Conservation (phyloP, 2,113 vertebrate species). For the Strix uralensis region DNA sequence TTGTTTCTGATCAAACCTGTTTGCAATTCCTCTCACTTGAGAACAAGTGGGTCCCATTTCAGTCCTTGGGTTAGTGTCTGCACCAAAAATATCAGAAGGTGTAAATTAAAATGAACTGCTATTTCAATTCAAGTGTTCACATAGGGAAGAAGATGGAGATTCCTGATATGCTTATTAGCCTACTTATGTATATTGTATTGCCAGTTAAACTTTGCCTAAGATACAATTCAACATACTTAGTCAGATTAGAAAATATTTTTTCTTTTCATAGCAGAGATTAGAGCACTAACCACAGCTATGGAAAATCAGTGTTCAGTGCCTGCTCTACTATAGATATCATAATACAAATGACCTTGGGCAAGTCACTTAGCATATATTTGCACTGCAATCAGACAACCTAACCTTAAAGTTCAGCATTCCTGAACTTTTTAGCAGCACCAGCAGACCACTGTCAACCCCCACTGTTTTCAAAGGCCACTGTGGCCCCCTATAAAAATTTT, state of each 20-base stretch:
- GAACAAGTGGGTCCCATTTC: not conserved
- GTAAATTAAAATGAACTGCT: slow-evolving; percentile 37
- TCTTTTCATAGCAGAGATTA: slow-evolving; percentile 64
- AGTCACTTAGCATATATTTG: slow-evolving; percentile 70
- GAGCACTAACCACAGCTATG: slow-evolving; percentile 51
- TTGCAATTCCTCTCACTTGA: not conserved
- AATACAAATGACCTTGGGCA: slow-evolving; percentile 69
- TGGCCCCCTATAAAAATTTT: slow-evolving; percentile 26
- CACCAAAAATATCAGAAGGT: slow-evolving; percentile 1
- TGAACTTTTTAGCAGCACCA: slow-evolving; percentile 59
- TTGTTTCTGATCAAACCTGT: not conserved
- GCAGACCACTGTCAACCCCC: slow-evolving; percentile 47
- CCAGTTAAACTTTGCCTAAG: slow-evolving; percentile 62
- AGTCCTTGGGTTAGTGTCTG: not conserved
- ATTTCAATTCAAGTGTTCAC: slow-evolving; percentile 26
- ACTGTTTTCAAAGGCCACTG: slow-evolving; percentile 41
- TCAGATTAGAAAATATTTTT: slow-evolving; percentile 68
- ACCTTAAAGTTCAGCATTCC: slow-evolving; percentile 68
- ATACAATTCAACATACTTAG: slow-evolving; percentile 53
- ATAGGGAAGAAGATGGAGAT: slow-evolving; percentile 46
- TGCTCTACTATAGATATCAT: slow-evolving; percentile 55
- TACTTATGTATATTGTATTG: slow-evolving; percentile 54
- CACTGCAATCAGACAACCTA: slow-evolving; percentile 67
- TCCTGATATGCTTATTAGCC: slow-evolving; percentile 51
- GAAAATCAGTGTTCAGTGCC: slow-evolving; percentile 57